Evolutionary conservation across 2,888 invertebrate genomes (phyloP).

Genomic region (Dryomyza anilis): DNA sequence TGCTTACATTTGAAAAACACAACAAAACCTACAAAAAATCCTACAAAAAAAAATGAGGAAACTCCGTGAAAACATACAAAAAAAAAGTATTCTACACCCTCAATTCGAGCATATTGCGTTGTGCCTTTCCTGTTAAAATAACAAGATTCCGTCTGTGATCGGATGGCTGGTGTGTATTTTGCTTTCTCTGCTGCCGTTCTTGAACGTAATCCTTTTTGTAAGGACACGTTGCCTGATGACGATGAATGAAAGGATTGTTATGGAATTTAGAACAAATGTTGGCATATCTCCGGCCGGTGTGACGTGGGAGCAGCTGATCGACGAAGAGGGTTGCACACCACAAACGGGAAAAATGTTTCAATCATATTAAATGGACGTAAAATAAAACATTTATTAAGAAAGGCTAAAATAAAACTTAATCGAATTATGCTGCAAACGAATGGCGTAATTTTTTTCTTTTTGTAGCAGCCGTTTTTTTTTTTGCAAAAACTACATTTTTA

Average conservation of each 20-base stretch:
- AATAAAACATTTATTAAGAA: no score
- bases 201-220: constrained; percentile 56
- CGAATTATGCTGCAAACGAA: no score
- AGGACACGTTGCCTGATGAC: constrained; percentile 47
- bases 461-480: neutral
- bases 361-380: no score
- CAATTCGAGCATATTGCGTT: constrained; percentile 35
- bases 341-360: neutral
- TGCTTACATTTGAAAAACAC: constrained; percentile 47
- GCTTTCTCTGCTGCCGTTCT: no score
- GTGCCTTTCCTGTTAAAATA: constrained; percentile 41
- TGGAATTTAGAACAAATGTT: constrained; percentile 49
- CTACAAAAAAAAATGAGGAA: constrained; percentile 25
- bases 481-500: neutral
- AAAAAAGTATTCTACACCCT: constrained; percentile 45
- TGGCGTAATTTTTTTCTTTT: neutral
- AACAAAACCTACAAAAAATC: constrained; percentile 36
- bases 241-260: constrained; percentile 46
- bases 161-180: no score
- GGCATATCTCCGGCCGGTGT: constrained; percentile 51
- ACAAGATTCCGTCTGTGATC: constrained; percentile 52
- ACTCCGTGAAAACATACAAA: constrained; percentile 30
- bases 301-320: constrained; percentile 44
- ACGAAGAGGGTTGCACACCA: neutral
- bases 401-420: no score